Evolutionary conservation across 37 sponge, comb jelly and placozoan genomes (phyloP).

Genomic region (Corticium candelabrum): DNA sequence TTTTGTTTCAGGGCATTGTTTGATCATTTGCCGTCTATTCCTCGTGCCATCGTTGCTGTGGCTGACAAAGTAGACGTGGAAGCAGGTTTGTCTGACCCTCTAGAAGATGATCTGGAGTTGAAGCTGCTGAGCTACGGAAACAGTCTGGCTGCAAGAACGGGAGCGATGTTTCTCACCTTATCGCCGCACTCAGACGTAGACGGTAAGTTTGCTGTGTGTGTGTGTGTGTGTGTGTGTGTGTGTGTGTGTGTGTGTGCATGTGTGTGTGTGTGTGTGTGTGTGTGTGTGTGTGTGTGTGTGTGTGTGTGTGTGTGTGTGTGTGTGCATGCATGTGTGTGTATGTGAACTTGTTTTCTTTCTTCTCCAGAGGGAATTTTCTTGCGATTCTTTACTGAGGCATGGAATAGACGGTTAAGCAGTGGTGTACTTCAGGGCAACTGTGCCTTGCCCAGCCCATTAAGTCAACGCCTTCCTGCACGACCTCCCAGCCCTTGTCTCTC

Average conservation of each 20-base stretch:
- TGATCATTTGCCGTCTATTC: conserved; percentile 26
- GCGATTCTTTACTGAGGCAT: not conserved
- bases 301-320: conserved; percentile 10
- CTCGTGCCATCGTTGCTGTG: conserved; percentile 30
- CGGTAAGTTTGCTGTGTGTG: conserved; percentile 20
- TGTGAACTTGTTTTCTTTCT: not conserved
- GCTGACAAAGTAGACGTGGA: conserved; percentile 2
- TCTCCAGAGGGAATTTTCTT: not conserved
- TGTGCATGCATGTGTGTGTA: not conserved
- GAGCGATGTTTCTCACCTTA: conserved; percentile 9
- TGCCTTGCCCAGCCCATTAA: too few species aligned
- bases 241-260: not conserved
- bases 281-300: conserved; percentile 13
- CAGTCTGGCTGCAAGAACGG: conserved; percentile 11
- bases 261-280: conserved; percentile 1
- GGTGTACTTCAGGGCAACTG: too few species aligned
- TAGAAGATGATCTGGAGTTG: not conserved
- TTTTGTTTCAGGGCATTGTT: conserved; percentile 17
- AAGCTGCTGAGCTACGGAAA: conserved; percentile 29
- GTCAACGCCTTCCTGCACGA: too few species aligned
- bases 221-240: not conserved
- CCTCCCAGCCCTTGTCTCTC: too few species aligned
- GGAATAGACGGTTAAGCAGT: not conserved
- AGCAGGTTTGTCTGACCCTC: not conserved
- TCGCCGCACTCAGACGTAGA: not conserved